Base-by-base conservation (phyloP, 2,888 invertebrate genomes). In the Apamea monoglypha region DNA sequence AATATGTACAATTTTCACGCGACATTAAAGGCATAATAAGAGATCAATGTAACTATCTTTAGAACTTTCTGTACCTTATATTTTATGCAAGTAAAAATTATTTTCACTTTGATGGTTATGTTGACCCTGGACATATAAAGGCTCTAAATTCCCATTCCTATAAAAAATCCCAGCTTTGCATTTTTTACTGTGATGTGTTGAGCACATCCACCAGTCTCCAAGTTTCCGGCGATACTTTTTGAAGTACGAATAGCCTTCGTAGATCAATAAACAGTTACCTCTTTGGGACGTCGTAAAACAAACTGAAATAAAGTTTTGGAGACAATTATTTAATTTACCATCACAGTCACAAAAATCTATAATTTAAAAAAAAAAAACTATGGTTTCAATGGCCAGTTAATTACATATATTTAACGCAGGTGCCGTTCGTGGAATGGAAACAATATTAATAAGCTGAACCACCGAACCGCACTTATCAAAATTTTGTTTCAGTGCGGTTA, bases 141-240 rank as follows among this genome's bases (percentile, higher is more conserved):
- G 70, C 18, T 47, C n/a, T 14, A 47, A 76, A 36, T 73, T 14
- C 0, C 47, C 59, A 8, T 6, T 25, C 8, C 25, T 36, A 32
- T 61, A 73, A 72, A 76, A 73, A 14, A 76, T 21, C 61, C 14
- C 25, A 5, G 74, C 75, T 61, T 76, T 73, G 72, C 75, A 73
- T 25, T 73, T 72, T 47, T 76, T 76, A 61, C 16, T 59, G 18
- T 76, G 72, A 61, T 76, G 75, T 0, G 75, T 73, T n/a, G 75
- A 76, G 32, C 73, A 76, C 44, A 73, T 76, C 75, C 75, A 76
- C 59, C 75, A 76, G 32, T 72, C 73, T 8, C 73, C 75, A 8
- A 16, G 14, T 47, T 32, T 76, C 2, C 32, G 59, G 18, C 32
- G 61, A 61, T 61, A 72, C 75, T 61, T 76, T 56, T 73, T 73